Base-by-base conservation (phyloP, 2,888 invertebrate genomes). In the Schizotus pectinicornis region DNA sequence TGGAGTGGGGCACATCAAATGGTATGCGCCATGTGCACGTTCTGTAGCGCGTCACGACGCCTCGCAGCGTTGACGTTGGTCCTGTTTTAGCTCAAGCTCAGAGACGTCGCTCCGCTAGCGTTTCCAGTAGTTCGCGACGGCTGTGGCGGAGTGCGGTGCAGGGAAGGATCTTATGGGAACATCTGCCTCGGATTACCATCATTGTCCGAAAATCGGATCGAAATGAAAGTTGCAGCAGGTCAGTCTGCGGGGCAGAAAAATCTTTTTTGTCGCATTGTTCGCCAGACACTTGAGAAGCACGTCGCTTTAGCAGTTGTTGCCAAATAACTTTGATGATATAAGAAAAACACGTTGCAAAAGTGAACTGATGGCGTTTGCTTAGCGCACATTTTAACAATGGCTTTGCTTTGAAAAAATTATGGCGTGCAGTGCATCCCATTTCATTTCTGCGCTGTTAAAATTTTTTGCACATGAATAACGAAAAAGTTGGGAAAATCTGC, bases 211-310 rank as follows among this genome's bases (percentile, higher is more conserved):
- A 59, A 34, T 56, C 61, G 57, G 51, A 33, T 31, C 58, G 66
- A 62, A 59, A 69, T 71, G 71, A 68, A 69, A 67, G 62, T 68
- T 62, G 62, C 65, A 48, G 64, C 68, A 71, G 70, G 71, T 70
- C 68, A 67, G 70, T 69, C 46, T 38, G 22, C 34, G 49, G 42
- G 33, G 14, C 30, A 33, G 37, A 46, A 53, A 53, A 22, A 22
- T 22, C 22, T 22, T 43, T 51, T 51, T 53, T 53, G 53, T 37
- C 14, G 46, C 53, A 37, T 46, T 52, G 42, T 43, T 43, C 34
- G 42, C n/a, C n/a, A n/a, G 8, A 38, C 11, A 34, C 41, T 11
- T 32, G 32, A 36, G 22, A 9, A 48, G 37, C 30, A 48, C 22
- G 48, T 11, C 46, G 35, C 46, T 46, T 34, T 9, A 43, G 3